Evolutionary conservation across 2,797 vertebrate species (phyloP).

Genomic region (Babyrousa celebensis): DNA sequence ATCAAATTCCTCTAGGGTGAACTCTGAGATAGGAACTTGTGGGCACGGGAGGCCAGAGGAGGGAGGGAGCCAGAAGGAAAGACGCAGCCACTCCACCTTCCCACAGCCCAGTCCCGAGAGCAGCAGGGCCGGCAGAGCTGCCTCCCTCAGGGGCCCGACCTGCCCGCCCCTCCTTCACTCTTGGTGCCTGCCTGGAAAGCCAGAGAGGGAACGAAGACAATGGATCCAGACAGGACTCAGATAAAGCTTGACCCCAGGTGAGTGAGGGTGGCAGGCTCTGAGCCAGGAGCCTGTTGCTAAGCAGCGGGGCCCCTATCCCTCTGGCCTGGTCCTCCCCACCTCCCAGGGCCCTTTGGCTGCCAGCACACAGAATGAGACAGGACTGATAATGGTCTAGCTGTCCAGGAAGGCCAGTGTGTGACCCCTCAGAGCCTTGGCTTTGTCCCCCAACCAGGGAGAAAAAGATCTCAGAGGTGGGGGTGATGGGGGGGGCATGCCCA

Average conservation of each 20-base stretch:
- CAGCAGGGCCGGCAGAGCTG: neutral
- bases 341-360: neutral
- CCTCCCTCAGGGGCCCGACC: neutral
- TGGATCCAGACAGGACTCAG: slow-evolving; percentile 80
- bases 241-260: slow-evolving; percentile 55
- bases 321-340: neutral
- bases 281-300: neutral
- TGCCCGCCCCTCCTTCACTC: neutral
- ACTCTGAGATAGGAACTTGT: slow-evolving; percentile 56
- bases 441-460: neutral
- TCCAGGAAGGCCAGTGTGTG: neutral
- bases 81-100: neutral
- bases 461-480: neutral
- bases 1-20: slow-evolving; percentile 83
- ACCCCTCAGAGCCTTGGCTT: neutral
- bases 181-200: neutral
- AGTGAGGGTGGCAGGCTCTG: neutral
- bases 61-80: neutral
- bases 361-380: neutral
- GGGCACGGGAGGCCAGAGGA: neutral
- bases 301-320: neutral
- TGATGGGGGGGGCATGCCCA: neutral
- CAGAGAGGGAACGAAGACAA: neutral
- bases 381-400: neutral
- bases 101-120: neutral